Conservation (phyloP, 2,888 invertebrate species). For the Cataglyphis rosenhaueri region DNA sequence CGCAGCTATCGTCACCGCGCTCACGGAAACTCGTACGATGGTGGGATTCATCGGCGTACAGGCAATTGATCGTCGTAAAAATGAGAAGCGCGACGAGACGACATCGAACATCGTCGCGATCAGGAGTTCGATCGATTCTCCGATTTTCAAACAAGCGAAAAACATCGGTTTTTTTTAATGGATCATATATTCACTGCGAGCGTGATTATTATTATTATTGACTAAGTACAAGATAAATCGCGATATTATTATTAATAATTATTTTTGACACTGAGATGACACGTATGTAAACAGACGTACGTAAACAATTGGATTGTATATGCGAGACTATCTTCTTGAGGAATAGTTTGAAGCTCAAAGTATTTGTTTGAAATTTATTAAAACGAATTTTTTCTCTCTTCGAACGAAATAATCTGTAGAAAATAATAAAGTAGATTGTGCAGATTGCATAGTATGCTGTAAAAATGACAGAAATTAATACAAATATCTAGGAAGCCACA, state of each 20-base stretch:
- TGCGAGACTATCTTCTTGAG: background rate
- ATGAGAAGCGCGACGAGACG: conserved; percentile 31
- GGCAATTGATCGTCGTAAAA: conserved; percentile 55
- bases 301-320: background rate
- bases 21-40: conserved; percentile 47
- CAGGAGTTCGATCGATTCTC: background rate
- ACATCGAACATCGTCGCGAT: background rate
- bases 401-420: background rate
- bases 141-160: conserved; percentile 13
- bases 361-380: conserved; percentile 24
- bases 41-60: conserved; percentile 43
- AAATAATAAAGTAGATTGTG: background rate
- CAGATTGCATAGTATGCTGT: background rate
- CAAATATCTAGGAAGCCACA: background rate
- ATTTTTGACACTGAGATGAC: no score
- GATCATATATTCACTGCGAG: background rate
- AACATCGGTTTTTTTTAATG: conserved; percentile 3
- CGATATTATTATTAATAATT: no score
- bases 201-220: conserved; percentile 28
- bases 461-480: background rate
- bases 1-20: conserved; percentile 25
- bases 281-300: background rate
- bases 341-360: conserved; percentile 1
- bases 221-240: background rate
- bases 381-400: conserved; percentile 3